Evolutionary conservation across 2,113 vertebrate species (phyloP).

Genomic region (Heptranchias perlo): DNA sequence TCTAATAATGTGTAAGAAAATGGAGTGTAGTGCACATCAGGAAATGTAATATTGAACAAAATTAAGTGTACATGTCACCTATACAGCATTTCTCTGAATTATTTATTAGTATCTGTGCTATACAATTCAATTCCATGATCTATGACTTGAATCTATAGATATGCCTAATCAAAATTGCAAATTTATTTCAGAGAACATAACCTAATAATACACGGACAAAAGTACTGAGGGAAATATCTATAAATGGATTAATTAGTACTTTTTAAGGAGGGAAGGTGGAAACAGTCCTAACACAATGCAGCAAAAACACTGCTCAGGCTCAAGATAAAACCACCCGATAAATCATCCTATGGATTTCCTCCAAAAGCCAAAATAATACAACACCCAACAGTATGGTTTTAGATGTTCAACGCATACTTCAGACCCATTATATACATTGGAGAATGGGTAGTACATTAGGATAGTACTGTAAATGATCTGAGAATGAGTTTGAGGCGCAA

Average conservation of each 20-base stretch:
- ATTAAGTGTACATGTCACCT: background rate
- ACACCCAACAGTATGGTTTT: background rate
- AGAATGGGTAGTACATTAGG: background rate
- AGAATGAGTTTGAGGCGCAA: background rate
- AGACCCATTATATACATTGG: background rate
- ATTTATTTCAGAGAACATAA: background rate
- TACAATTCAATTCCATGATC: background rate
- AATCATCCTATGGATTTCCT: background rate
- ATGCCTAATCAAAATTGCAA: background rate
- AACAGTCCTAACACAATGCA: background rate
- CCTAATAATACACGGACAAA: background rate
- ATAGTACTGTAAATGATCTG: background rate
- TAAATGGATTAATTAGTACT: background rate
- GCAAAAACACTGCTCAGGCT: background rate
- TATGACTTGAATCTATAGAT: background rate
- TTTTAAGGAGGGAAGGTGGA: background rate
- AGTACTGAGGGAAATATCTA: background rate
- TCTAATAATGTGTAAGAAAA: background rate
- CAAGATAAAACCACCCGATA: background rate
- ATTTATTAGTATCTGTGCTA: background rate
- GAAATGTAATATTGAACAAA: background rate
- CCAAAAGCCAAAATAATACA: background rate
- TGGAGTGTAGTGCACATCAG: background rate
- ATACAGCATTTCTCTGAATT: background rate
- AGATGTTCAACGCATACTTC: background rate